These are phyloP conservation scores for Pogonocichla stellata DNA, from an alignment of 2,113 vertebrate genomes.

Conservation along the genomic window DNA sequence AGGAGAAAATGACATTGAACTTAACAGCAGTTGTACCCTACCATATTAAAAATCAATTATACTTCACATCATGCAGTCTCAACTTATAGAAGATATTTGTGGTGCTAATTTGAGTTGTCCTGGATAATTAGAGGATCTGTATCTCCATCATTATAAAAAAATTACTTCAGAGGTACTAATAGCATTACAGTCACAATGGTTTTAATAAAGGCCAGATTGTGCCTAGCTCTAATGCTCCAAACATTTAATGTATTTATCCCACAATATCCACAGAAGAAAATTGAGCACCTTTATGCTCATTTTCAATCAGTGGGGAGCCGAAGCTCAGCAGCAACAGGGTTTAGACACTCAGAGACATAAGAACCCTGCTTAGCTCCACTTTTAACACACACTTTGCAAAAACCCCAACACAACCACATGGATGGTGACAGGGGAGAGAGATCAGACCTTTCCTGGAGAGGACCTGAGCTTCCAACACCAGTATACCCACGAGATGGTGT, in stretches of 20 bases:
- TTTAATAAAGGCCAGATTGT: neutral
- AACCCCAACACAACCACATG: neutral
- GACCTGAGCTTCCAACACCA: neutral
- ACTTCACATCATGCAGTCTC: neutral
- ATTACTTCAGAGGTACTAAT: neutral
- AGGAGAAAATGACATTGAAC: neutral
- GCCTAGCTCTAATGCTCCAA: neutral
- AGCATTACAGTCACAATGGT: neutral
- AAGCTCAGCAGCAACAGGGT: neutral
- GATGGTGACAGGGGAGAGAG: neutral
- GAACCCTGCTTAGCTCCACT: neutral
- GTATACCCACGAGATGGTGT: rapidly evolving
- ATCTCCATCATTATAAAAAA: neutral
- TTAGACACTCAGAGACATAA: neutral
- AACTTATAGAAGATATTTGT: neutral
- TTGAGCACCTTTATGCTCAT: neutral
- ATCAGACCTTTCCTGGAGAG: neutral
- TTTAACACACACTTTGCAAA: neutral
- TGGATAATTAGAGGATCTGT: slow-evolving; percentile 20
- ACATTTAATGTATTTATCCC: slow-evolving; percentile 1
- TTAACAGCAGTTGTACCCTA: neutral
- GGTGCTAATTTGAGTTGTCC: slow-evolving; percentile 11
- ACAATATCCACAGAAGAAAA: neutral
- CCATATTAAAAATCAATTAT: slow-evolving; percentile 4
- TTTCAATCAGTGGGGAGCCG: neutral